Conservation (phyloP, 2,888 invertebrate genomes). For the Ichneumon xanthorius region DNA sequence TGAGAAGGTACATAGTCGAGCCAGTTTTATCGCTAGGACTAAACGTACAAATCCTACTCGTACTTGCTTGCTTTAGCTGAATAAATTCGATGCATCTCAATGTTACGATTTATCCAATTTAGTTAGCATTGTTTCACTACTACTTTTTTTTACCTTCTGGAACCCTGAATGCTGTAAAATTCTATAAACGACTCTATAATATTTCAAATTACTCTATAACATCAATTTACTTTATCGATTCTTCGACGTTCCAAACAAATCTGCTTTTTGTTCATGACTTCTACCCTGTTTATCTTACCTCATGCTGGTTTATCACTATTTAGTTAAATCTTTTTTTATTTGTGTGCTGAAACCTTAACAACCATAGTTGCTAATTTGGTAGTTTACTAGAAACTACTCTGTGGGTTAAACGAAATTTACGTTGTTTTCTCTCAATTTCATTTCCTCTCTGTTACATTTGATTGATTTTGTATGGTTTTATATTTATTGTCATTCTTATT, state of each 20-base stretch:
- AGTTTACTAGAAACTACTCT: too few relatives aligned
- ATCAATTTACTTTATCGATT: background rate
- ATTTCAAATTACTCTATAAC: too few relatives aligned
- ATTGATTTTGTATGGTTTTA: background rate
- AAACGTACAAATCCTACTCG: constrained; percentile 37
- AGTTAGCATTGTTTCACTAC: background rate
- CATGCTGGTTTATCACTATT: too few relatives aligned
- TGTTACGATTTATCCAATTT: background rate
- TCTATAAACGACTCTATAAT: background rate
- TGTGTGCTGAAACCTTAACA: too few relatives aligned
- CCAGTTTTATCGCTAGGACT: constrained; percentile 58
- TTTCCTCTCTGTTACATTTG: background rate
- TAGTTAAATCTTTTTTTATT: background rate
- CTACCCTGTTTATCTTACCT: too few relatives aligned
- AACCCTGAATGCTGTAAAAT: background rate
- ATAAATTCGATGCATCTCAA: constrained; percentile 11
- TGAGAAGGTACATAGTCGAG: constrained; percentile 76
- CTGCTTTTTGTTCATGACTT: background rate
- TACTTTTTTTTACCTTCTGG: background rate
- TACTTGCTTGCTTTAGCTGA: constrained; percentile 22
- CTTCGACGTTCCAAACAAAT: background rate
- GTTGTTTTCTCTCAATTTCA: too few relatives aligned
- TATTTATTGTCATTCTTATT: too few relatives aligned
- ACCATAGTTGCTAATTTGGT: too few relatives aligned
- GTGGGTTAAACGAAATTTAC: too few relatives aligned